Evolutionary conservation across 2,113 vertebrate species (phyloP).

Genomic region (Zosterops hypoxanthus): DNA sequence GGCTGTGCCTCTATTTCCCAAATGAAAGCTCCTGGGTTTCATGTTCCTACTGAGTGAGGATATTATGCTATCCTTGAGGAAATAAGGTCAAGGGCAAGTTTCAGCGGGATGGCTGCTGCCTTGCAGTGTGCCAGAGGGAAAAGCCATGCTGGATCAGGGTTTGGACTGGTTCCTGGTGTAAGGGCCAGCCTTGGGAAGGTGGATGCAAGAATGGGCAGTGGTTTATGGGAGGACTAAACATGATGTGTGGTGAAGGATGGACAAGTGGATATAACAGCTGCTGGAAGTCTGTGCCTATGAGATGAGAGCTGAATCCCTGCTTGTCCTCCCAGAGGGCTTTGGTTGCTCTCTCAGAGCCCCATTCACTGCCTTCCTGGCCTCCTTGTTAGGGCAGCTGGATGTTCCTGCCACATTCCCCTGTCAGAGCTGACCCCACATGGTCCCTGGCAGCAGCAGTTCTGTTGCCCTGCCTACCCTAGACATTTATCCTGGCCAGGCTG

Average conservation of each 20-base stretch:
- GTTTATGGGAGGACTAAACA: background rate
- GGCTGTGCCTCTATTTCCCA: background rate
- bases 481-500: background rate
- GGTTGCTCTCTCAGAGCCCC: background rate
- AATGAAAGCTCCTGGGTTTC: background rate
- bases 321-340: rapidly evolving
- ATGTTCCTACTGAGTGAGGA: background rate
- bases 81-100: background rate
- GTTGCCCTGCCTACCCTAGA: background rate
- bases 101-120: background rate
- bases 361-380: background rate
- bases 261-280: background rate
- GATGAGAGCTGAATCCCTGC: background rate
- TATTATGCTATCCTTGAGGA: background rate
- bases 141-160: background rate
- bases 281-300: background rate
- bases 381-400: background rate
- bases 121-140: background rate
- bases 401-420: background rate
- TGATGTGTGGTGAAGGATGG: background rate
- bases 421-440: background rate
- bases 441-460: background rate
- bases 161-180: background rate
- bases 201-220: background rate
- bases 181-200: background rate